A percentile compares a stretch with the other conserved stretches of the same genome.
phyloP scores from a whole-genome alignment of 2,113 vertebrate species.

The Dasyprocta punctata region DNA sequence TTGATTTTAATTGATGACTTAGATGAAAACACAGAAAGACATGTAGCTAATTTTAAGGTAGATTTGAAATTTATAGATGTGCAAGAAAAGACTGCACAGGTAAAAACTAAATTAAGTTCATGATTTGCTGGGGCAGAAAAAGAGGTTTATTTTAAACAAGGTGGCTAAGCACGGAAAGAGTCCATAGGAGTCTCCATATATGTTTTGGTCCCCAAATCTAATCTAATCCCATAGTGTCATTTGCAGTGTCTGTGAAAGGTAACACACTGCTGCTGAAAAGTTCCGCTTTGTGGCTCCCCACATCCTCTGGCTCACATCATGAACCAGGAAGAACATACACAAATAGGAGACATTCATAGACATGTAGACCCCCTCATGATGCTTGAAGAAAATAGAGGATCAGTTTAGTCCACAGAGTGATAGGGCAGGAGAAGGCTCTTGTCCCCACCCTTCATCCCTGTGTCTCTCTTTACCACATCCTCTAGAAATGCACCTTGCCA shows the following conservation, averaged over 20 bases:
- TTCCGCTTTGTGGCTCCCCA: not conserved
- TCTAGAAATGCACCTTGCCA: not conserved
- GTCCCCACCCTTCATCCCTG: not conserved
- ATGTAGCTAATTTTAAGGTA: not conserved
- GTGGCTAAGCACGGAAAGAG: not conserved
- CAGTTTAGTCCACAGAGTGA: not conserved
- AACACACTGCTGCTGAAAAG: not conserved
- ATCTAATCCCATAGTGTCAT: not conserved
- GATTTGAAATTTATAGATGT: not conserved
- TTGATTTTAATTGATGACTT: slow-evolving; percentile 9
- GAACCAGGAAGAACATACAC: not conserved
- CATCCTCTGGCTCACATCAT: not conserved
- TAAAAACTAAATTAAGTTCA: slow-evolving; percentile 22
- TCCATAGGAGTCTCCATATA: not conserved
- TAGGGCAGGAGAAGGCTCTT: not conserved
- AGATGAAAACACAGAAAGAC: not conserved
- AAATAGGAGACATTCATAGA: not conserved
- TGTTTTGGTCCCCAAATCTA: not conserved
- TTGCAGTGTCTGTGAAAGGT: not conserved
- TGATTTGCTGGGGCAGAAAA: not conserved
- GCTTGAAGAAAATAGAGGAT: not conserved
- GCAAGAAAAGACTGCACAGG: not conserved
- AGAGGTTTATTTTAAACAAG: not conserved
- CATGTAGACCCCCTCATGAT: not conserved
- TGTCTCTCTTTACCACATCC: not conserved